Evolutionary conservation across 2,797 vertebrate species (phyloP).

Genomic region (Hemibagrus guttatus): DNA sequence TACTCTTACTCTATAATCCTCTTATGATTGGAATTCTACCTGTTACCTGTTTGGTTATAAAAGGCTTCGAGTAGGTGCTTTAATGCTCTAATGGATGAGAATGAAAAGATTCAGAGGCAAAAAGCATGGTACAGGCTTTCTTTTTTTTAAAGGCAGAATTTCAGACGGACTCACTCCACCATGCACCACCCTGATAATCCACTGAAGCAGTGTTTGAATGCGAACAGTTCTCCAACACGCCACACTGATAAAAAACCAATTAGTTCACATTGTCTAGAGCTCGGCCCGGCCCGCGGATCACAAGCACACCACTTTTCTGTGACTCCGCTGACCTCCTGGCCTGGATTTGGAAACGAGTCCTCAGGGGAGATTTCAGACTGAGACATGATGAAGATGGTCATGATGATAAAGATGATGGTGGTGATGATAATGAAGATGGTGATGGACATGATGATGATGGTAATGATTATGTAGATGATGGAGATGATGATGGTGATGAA

Average conservation of each 20-base stretch:
- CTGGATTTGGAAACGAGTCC: constrained; percentile 32
- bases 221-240: background rate
- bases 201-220: constrained; percentile 25
- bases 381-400: background rate
- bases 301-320: constrained; percentile 39
- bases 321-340: constrained; percentile 36
- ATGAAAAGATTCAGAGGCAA: background rate
- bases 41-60: background rate
- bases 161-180: background rate
- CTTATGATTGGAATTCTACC: background rate
- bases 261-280: constrained; percentile 37
- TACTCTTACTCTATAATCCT: no score
- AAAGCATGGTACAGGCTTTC: background rate
- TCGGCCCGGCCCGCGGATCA: constrained; percentile 3
- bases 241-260: constrained; percentile 49
- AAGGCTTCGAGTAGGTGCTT: background rate
- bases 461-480: no score
- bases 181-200: constrained; percentile 29
- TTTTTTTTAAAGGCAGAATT: background rate
- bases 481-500: no score
- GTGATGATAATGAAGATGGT: no score
- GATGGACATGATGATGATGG: no score
- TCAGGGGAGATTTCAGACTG: background rate
- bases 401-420: no score
- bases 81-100: background rate